These are phyloP conservation scores for Liposcelis brunnea DNA, from an alignment of 2,888 invertebrate genomes.

Conservation along the genomic window DNA sequence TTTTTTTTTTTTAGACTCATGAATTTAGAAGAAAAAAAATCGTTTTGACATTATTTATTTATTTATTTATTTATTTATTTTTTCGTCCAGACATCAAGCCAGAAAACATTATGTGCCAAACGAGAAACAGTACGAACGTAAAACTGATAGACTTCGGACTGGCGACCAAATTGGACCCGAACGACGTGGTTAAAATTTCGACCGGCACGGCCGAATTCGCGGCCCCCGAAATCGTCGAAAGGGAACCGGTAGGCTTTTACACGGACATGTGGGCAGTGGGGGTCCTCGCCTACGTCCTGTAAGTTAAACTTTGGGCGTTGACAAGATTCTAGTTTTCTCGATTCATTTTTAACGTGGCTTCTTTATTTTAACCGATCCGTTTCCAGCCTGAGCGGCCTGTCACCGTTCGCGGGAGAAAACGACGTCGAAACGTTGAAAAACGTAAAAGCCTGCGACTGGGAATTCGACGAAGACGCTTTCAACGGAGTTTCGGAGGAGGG, in stretches of 20 bases:
- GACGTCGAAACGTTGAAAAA: conserved; percentile 97
- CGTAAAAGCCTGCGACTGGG: conserved; percentile 97
- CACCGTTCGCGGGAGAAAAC: conserved; percentile 97
- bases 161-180: conserved; percentile 93
- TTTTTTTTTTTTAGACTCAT: not conserved
- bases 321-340: not conserved
- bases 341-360: not conserved
- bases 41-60: conserved; percentile 2
- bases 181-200: conserved; percentile 96
- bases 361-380: not conserved
- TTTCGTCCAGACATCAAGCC: conserved; percentile 62
- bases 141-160: conserved; percentile 99
- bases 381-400: conserved; percentile 78
- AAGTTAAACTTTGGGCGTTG: conserved; percentile 43
- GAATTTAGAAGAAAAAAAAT: not conserved
- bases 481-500: conserved; percentile 86
- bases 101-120: conserved; percentile 99
- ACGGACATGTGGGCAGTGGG: conserved; percentile 99
- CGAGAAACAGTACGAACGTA: conserved; percentile 82
- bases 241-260: conserved; percentile 98
- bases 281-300: conserved; percentile 95
- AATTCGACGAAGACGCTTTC: conserved; percentile 95
- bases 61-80: not conserved
- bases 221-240: conserved; percentile 96
- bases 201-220: conserved; percentile 99